Conservation (phyloP, 2,888 invertebrate genomes). For the Linnaemya vulpina region DNA sequence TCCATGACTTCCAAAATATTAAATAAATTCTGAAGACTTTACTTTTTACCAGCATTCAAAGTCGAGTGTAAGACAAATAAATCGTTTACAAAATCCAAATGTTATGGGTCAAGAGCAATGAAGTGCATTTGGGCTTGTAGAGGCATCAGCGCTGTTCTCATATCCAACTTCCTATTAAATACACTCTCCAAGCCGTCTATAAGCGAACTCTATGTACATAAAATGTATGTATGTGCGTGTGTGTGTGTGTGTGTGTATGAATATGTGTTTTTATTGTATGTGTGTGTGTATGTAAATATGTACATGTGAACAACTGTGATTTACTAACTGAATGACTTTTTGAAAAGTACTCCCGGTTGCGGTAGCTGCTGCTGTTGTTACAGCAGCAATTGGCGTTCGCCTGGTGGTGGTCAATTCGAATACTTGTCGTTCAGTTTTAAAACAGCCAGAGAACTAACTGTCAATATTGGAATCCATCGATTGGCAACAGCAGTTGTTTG, state of each 20-base stretch:
- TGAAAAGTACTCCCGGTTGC: not conserved
- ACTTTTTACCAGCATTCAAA: not conserved
- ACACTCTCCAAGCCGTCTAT: not conserved
- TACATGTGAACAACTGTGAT: conserved; percentile 45
- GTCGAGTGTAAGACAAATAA: conserved; percentile 53
- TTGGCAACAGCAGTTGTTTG: conserved; percentile 47
- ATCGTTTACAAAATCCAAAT: conserved; percentile 39
- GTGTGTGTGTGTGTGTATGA: not conserved
- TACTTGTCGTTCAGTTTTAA: conserved; percentile 45
- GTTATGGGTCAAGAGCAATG: conserved; percentile 34
- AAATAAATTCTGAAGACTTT: not conserved
- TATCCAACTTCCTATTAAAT: conserved; percentile 26
- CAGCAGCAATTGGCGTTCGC: conserved; percentile 9
- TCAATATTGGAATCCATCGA: conserved; percentile 51
- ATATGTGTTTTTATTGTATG: not conserved
- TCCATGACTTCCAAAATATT: too few species aligned
- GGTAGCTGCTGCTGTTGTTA: conserved; percentile 19
- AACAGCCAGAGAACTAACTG: conserved; percentile 39
- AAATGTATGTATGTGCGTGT: not conserved
- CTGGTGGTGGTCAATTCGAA: conserved; percentile 27
- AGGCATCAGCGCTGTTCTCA: conserved; percentile 22
- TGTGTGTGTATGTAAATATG: not conserved
- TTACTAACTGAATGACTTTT: conserved; percentile 45
- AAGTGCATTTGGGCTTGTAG: conserved; percentile 30
- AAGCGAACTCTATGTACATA: too few species aligned